Evolutionary conservation across 2,113 vertebrate species (phyloP), one percentile per base, ranked within the genome.

Genomic region (Odocoileus hemionus): DNA sequence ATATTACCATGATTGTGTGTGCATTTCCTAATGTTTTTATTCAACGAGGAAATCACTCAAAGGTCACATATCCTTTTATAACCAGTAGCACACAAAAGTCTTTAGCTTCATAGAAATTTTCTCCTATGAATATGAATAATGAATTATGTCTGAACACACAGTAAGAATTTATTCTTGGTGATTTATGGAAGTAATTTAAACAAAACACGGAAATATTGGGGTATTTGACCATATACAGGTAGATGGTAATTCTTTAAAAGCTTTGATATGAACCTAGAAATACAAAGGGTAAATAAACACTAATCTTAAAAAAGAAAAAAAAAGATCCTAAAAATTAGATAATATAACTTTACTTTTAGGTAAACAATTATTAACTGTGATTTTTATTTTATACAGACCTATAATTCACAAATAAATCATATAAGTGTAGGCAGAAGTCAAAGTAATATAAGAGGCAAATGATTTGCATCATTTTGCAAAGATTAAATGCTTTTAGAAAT

Each of bases 401-500:
- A 45, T 57, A 95, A 88, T 61, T 78, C 47, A 84, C 87, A 96
- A 91, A 86, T 57, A 95, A 95, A 95, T 70, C 52, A 39, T 57
- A 54, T 47, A 58, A 54, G 50, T 89, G 6, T 52, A 91, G 55
- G 21, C 52, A 86, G 88, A 96, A 95, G 90, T 95, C 67, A 97
- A 95, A 93, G 85, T 91, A 93, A 84, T n/a, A 95, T 50, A 86
- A 92, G 91, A 80, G 61, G 79, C 64, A 93, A 97, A 88, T 93
- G 60, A 95, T 88, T 45, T 86, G 70, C 78, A 89, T 83, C 57
- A 89, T 91, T 96, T 97, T 87, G 64, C 61, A 54, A 95, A 94
- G 54, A 97, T 95, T 58, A 97, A 95, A 86, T 91, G 94, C 76
- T 94, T 96, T 95, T 91, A 97, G 93, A 97, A 94, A 97, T 93